Base-by-base conservation (phyloP, 2,797 vertebrate genomes). In the Allobates femoralis region DNA sequence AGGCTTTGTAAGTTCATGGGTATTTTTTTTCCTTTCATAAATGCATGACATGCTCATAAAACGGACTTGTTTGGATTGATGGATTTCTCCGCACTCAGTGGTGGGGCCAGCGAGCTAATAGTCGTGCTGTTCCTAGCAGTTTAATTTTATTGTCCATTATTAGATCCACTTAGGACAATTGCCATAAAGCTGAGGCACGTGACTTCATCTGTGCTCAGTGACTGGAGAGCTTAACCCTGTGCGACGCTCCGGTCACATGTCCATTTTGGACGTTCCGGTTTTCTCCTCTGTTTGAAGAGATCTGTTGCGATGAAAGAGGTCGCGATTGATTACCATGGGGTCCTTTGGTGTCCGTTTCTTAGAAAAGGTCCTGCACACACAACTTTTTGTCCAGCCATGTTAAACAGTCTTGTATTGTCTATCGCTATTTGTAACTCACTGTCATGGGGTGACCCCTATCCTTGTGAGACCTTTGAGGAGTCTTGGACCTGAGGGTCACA, bases 121-220 rank as follows among this genome's bases (percentile, higher is more conserved):
- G 69, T 74, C 69, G n/a, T 37, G 14, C 69, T 74, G 69, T 16
- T 74, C 69, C 37, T 50, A 26, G 69, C 69, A n/a, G 69, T 74
- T 74, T 74, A 71, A 74, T 74, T 74, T 74, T 74, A 74, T 74
- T 50, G 69, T 46, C 69, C 69, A 74, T 74, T 74, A 74, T 74
- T 74, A 74, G 69, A 74, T 74, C 69, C 41, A 74, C 37, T 74
- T 74, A 74, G 69, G 69, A 74, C 41, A 74, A 74, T 50, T 74
- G 69, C 46, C 69, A 74, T 74, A 50, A 74, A 74, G 41, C 11
- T 26, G 23, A 3, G 69, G 21, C 69, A 74, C 5, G 37, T 74
- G 34, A 50, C 69, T 74, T 74, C 41, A 74, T 74, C 50, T 26
- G n/a, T 16, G n/a, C 69, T 23, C 30, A 23, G 3, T 11, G 67